Conservation (phyloP, 1,140 invertebrate genomes). For the Goniozus legneri region DNA sequence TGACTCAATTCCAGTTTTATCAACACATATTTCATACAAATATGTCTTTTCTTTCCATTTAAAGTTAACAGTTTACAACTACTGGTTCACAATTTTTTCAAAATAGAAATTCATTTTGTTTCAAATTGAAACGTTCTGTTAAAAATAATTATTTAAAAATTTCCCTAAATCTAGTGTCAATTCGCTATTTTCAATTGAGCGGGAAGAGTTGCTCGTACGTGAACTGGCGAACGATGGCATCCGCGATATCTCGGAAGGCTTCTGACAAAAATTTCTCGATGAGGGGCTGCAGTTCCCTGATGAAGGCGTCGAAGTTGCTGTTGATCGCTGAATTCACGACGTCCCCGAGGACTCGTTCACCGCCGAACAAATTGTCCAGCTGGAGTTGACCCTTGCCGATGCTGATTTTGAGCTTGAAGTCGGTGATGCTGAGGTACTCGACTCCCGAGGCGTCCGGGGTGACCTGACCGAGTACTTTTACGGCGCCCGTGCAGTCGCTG, state of each 20-base stretch:
- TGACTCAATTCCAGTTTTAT: too few relatives aligned
- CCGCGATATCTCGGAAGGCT: conserved; percentile 57
- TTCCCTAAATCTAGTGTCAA: too few relatives aligned
- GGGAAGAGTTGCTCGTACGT: conserved; percentile 61
- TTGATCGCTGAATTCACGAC: conserved; percentile 64
- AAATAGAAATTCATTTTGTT: too few relatives aligned
- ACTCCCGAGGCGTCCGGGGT: neutral
- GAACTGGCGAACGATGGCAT: conserved; percentile 57
- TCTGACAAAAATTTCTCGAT: conserved; percentile 57
- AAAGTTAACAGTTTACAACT: too few relatives aligned
- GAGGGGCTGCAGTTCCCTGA: conserved; percentile 58
- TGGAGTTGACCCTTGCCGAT: conserved; percentile 58
- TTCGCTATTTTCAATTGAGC: conserved; percentile 16
- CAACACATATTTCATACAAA: too few relatives aligned
- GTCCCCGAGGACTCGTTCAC: conserved; percentile 54
- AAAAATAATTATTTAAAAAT: too few relatives aligned
- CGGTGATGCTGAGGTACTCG: conserved; percentile 55
- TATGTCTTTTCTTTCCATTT: too few relatives aligned
- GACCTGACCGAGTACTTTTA: neutral
- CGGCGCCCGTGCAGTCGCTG: conserved; percentile 54
- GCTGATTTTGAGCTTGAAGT: conserved; percentile 55
- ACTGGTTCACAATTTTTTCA: too few relatives aligned
- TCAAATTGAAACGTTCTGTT: too few relatives aligned
- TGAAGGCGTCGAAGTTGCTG: conserved; percentile 59
- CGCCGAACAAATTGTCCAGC: conserved; percentile 65